Evolutionary conservation across 2,888 invertebrate species (phyloP), one percentile per base, ranked within the genome.

Genomic region (Oxystoma pomonae): DNA sequence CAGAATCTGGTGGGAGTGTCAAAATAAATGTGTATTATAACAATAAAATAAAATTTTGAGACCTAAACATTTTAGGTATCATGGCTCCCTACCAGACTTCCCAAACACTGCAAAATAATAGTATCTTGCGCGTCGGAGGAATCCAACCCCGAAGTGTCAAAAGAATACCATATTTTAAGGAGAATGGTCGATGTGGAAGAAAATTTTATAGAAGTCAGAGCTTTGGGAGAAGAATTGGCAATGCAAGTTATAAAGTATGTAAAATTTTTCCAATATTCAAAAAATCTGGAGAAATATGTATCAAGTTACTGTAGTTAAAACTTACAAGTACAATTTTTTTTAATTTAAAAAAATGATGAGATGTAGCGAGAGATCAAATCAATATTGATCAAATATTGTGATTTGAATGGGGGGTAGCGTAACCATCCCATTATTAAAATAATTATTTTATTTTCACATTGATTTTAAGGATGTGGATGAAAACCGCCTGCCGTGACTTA

Each of bases 1-100:
- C n/a, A n/a, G n/a, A n/a, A n/a, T n/a, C n/a, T n/a, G n/a, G n/a
- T n/a, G n/a, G n/a, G n/a, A n/a, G n/a, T n/a, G n/a, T n/a, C n/a
- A n/a, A n/a, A n/a, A n/a, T n/a, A n/a, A n/a, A n/a, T n/a, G n/a
- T n/a, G n/a, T n/a, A n/a, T n/a, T n/a, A n/a, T n/a, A n/a, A n/a
- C n/a, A n/a, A n/a, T n/a, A n/a, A n/a, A n/a, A n/a, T n/a, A n/a
- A n/a, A n/a, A n/a, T n/a, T n/a, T n/a, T n/a, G n/a, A n/a, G n/a
- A n/a, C n/a, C n/a, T n/a, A n/a, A 1, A 18, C 50, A 55, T 51
- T 59, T 22, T 60, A 67, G 65, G 89, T 98, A 35, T 94, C 97
- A 0, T 98, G 98, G 98, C 82, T 98, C 71, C 98, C 98, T 0
- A 93, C 95, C 0, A 84, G 93, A 67, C 81, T 99, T 35, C 98